Base-by-base conservation (phyloP, 2,797 vertebrate genomes). In the Hafferia zeledoni region DNA sequence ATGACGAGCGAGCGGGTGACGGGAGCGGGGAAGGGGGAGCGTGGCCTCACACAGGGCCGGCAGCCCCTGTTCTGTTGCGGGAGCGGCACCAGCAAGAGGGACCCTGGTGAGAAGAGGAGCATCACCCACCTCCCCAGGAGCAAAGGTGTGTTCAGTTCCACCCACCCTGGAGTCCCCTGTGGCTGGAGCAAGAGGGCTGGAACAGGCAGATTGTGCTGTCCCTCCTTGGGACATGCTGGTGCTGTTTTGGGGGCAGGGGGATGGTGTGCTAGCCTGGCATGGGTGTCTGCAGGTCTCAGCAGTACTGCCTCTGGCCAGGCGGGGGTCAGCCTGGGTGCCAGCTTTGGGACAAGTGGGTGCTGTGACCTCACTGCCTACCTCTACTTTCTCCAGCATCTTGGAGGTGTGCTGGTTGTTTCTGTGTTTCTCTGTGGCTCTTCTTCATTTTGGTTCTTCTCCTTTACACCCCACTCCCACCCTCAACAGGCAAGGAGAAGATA, bases 401-500 rank as follows among this genome's bases (percentile, higher is more conserved):
- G 23, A 67, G 56, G 14, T 6, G 12, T 65, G 61, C n/a, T 44
- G 63, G 6, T 17, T 2, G 0, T 56, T 46, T 72, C 46, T 20
- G 6, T 31, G 27, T 74, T 95, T 65, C 44, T 85, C 52, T 72
- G 41, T 67, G 24, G n/a, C 33, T 75, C 28, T 84, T 59, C n/a
- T 23, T 78, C 16, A 11, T 53, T 89, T 84, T 87, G 18, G 9
- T 89, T 20, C 37, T 46, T 22, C 52, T 89, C 44, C 50, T 85
- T 77, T 46, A 88, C 3, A 4, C 16, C 74, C 14, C 4, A 7
- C 6, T 90, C 39, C 56, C 14, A 9, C 49, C 56, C 69, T 28
- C 68, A 41, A 43, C 93, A 96, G 96, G 71, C 28, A 63, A 37
- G 57, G 52, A 89, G 85, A 89, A 90, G 89, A 88, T 41, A 50